Evolutionary conservation across 2,888 invertebrate genomes (phyloP).

Genomic region (Rhyacophila evoluta): DNA sequence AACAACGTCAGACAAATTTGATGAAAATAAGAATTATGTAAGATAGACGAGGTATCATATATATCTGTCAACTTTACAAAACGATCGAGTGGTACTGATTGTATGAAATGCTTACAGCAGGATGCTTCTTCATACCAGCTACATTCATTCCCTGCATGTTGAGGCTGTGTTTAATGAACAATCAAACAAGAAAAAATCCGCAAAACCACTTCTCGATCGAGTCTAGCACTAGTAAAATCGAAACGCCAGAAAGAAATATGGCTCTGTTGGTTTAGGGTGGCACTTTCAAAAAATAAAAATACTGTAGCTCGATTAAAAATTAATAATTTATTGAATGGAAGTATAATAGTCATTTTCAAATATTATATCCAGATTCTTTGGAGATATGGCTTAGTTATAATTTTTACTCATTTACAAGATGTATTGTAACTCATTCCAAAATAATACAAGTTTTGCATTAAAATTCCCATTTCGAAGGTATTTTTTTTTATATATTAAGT

Average conservation of each 20-base stretch:
- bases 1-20: not conserved
- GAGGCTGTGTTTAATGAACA: slow-evolving; percentile 28
- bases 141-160: slow-evolving; percentile 81
- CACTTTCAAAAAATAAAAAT: not conserved
- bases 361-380: too few relatives aligned
- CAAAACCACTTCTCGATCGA: not conserved
- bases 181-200: not conserved
- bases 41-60: not conserved
- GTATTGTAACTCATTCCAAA: too few relatives aligned
- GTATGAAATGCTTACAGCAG: slow-evolving; percentile 74
- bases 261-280: slow-evolving; percentile 17
- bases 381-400: too few relatives aligned
- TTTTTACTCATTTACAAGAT: too few relatives aligned
- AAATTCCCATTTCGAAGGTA: too few relatives aligned
- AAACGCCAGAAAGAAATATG: slow-evolving; percentile 15
- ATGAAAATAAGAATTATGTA: slow-evolving; percentile 38
- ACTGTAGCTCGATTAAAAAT: too few relatives aligned
- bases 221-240: not conserved
- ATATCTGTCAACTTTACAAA: slow-evolving; percentile 42
- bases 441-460: too few relatives aligned
- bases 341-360: too few relatives aligned
- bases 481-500: too few relatives aligned
- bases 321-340: too few relatives aligned
- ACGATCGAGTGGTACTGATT: slow-evolving; percentile 20
- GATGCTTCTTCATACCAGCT: slow-evolving; percentile 80